A percentile compares a stretch with the other conserved stretches of the same genome.
phyloP scores from a whole-genome alignment of 2,888 invertebrate genomes.

The Nowickia ferox region DNA sequence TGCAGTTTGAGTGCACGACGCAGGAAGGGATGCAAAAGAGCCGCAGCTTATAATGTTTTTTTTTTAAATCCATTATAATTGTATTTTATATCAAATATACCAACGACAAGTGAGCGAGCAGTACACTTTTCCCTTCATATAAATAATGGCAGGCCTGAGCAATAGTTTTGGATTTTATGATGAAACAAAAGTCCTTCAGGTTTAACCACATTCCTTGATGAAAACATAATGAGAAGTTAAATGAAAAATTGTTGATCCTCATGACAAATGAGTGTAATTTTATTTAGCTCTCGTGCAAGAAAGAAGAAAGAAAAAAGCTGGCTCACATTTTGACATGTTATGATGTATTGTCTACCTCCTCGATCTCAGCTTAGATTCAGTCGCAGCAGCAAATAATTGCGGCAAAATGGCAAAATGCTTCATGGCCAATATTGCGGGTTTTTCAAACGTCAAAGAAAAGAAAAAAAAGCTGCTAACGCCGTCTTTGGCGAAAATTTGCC shows the following conservation, averaged over 20 bases:
- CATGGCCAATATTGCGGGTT: slow-evolving; percentile 54
- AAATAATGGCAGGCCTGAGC: slow-evolving; percentile 29
- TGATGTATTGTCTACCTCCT: slow-evolving; percentile 29
- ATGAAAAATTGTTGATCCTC: slow-evolving; percentile 71
- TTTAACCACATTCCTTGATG: slow-evolving; percentile 73
- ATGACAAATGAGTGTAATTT: slow-evolving; percentile 73
- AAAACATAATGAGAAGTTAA: slow-evolving; percentile 74
- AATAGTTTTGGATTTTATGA: slow-evolving; percentile 22
- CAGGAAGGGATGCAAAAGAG: slow-evolving; percentile 63
- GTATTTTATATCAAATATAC: slow-evolving; percentile 58
- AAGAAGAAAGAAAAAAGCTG: slow-evolving; percentile 42
- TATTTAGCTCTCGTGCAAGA: slow-evolving; percentile 37
- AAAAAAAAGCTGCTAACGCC: slow-evolving; percentile 1
- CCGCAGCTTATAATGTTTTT: slow-evolving; percentile 64
- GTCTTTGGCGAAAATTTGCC: slow-evolving; percentile 56
- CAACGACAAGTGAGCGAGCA: slow-evolving; percentile 32
- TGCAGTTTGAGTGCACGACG: slow-evolving; percentile 8
- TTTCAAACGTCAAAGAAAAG: slow-evolving; percentile 5
- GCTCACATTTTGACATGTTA: slow-evolving; percentile 65
- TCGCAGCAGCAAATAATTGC: slow-evolving; percentile 43
- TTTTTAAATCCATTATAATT: slow-evolving; percentile 64
- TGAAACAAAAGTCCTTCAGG: slow-evolving; percentile 70
- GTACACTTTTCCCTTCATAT: slow-evolving; percentile 11
- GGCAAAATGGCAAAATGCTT: slow-evolving; percentile 45
- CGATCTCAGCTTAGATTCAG: background rate